A percentile compares a stretch with the other conserved stretches of the same genome.
Evolutionary conservation across 2,888 invertebrate species (phyloP).

Genomic region (Nebria salina): DNA sequence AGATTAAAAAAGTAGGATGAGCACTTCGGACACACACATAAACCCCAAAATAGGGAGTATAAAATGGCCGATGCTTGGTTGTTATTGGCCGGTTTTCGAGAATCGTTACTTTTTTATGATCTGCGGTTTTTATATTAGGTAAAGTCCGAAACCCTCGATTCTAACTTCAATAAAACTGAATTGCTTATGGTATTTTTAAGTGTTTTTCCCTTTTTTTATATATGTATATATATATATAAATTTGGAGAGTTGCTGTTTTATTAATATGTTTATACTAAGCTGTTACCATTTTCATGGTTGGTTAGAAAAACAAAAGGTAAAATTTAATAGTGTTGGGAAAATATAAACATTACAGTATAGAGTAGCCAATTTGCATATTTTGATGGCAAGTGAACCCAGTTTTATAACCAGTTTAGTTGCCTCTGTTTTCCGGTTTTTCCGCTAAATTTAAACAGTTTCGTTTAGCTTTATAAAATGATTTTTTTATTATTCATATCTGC

Average conservation of each 20-base stretch:
- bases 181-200: not conserved
- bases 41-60: slow-evolving; percentile 48
- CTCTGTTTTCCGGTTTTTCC: not conserved
- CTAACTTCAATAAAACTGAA: not conserved
- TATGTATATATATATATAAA: not conserved
- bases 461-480: too few species aligned
- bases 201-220: not conserved
- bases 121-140: not conserved
- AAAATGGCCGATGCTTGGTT: slow-evolving; percentile 60
- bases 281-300: not conserved
- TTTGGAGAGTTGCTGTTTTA: not conserved
- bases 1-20: slow-evolving; percentile 60
- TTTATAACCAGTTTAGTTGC: not conserved
- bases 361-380: not conserved
- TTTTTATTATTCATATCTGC: too few species aligned
- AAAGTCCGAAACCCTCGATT: not conserved
- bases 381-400: not conserved
- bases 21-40: slow-evolving; percentile 46
- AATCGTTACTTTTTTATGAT: slow-evolving; percentile 19
- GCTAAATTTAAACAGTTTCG: too few species aligned
- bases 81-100: slow-evolving; percentile 19
- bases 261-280: not conserved
- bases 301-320: not conserved
- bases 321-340: too few species aligned
- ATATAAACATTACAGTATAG: not conserved